Conservation (phyloP, 2,113 vertebrate species). For the Cebus imitator region DNA sequence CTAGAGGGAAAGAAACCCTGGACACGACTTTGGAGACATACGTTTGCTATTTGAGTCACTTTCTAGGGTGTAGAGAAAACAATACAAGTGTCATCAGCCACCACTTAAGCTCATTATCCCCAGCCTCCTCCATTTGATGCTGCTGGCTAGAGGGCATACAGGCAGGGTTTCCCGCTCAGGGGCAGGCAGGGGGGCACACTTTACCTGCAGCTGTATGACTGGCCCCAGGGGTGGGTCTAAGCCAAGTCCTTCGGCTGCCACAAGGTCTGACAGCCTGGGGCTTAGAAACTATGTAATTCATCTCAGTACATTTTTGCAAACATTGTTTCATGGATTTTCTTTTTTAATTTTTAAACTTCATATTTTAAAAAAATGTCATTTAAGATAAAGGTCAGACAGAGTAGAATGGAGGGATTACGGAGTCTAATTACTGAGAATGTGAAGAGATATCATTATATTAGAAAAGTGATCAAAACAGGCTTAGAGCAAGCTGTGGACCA, state of each 20-base stretch:
- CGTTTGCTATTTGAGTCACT: conserved; percentile 38
- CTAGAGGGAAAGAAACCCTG: not conserved
- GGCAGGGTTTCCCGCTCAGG: not conserved
- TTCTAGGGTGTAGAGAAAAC: conserved; percentile 23
- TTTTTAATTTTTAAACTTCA: not conserved
- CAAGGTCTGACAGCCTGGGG: not conserved
- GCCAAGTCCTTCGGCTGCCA: not conserved
- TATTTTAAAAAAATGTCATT: conserved; percentile 60
- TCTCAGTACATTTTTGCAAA: conserved; percentile 38
- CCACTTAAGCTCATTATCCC: not conserved
- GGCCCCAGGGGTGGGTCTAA: not conserved
- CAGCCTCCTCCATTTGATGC: not conserved
- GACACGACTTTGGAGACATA: not conserved
- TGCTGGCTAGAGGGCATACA: not conserved
- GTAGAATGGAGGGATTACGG: conserved; percentile 57
- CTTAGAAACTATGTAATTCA: not conserved
- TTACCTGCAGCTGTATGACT: not conserved
- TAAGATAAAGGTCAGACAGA: conserved; percentile 73
- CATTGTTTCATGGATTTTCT: not conserved
- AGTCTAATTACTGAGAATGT: conserved; percentile 64
- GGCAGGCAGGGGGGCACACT: not conserved
- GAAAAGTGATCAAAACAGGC: conserved; percentile 74
- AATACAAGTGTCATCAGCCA: not conserved
- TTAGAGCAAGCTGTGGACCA: conserved; percentile 43
- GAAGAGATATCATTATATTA: conserved; percentile 56